Base-by-base conservation (phyloP, 1,140 invertebrate species). In the Macrostomum lignano region DNA sequence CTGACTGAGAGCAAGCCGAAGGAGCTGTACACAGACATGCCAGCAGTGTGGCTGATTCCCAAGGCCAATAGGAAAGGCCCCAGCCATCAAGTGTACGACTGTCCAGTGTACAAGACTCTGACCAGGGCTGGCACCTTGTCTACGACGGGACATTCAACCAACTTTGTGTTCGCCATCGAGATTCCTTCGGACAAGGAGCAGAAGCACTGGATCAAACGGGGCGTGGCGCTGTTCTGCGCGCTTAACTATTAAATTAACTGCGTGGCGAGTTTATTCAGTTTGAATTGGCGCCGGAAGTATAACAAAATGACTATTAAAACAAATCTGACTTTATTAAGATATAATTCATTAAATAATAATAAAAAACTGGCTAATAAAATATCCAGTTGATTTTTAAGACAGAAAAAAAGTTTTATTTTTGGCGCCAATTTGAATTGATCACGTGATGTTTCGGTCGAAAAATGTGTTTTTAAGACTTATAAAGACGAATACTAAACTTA, bases 101-200 rank as follows among this genome's bases (percentile, higher is more conserved):
- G 55, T 36, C 57, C 57, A 10, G 53, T 56, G 9, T 60, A 60
- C 37, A 60, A 60, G 36, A 60, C 55, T 25, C 44, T 60, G 15
- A 58, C 54, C 10, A 43, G 57, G 46, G 55, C 57, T 31, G 57
- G 57, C 33, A 56, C 54, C 2, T 34, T 58, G 22, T 58, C 55
- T n/a, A 60, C 57, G 5, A 60, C 57, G 34, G 57, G 57, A 22
- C 53, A 56, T 35, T 60, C 57, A 13, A 58, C 57, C 7, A 60
- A 60, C 46, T 60, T 58, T 46, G 55, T 60, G 3, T 60, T 58
- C 38, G 40, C 48, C 2, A 45, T 58, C 28, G 55, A 60, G 37
- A 32, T 60, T 20, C 53, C 55, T 5, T 46, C 47, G 15, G 45
- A 52, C 31, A 45, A 51, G 32, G 14, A 31, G 3, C 52, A 56